These are phyloP conservation scores for Danio jaintianensis DNA, from an alignment of 2,797 vertebrate genomes.

Conservation along the genomic window DNA sequence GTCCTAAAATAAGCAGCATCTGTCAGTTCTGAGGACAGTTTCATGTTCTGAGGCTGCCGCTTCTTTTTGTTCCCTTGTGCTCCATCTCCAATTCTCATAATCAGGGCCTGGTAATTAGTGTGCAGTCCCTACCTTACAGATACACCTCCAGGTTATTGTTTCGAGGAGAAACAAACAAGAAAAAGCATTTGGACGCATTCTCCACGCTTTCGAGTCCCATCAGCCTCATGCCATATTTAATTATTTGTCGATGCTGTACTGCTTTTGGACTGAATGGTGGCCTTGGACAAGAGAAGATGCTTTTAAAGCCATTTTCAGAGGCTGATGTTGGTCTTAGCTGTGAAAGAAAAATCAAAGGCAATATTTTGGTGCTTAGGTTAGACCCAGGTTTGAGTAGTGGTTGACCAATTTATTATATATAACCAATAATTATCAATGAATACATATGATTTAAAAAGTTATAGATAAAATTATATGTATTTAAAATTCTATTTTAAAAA, in stretches of 20 bases:
- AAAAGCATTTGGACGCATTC: conserved; percentile 51
- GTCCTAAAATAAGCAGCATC: conserved; percentile 84
- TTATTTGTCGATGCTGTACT: conserved; percentile 5
- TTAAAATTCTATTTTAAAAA: no score
- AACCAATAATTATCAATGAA: no score
- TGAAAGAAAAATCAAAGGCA: not conserved
- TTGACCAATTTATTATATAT: not conserved
- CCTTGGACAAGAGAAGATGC: not conserved
- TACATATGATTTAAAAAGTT: no score
- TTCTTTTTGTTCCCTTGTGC: conserved; percentile 78
- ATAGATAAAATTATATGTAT: no score
- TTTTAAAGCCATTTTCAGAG: conserved; percentile 14
- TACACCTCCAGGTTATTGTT: conserved; percentile 71
- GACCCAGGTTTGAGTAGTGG: not conserved
- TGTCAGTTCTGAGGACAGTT: conserved; percentile 85
- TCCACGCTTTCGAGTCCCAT: conserved; percentile 38
- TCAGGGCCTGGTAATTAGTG: conserved; percentile 81
- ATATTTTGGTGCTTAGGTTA: conserved; percentile 1
- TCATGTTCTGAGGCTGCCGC: conserved; percentile 81
- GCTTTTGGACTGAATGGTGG: not conserved
- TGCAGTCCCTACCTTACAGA: conserved; percentile 77
- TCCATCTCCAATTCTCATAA: conserved; percentile 82
- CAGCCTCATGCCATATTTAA: conserved; percentile 28
- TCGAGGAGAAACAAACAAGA: conserved; percentile 50
- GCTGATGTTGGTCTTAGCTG: not conserved